These are phyloP conservation scores for Glaucomys volans DNA, from an alignment of 2,113 vertebrate genomes.

Conservation along the genomic window DNA sequence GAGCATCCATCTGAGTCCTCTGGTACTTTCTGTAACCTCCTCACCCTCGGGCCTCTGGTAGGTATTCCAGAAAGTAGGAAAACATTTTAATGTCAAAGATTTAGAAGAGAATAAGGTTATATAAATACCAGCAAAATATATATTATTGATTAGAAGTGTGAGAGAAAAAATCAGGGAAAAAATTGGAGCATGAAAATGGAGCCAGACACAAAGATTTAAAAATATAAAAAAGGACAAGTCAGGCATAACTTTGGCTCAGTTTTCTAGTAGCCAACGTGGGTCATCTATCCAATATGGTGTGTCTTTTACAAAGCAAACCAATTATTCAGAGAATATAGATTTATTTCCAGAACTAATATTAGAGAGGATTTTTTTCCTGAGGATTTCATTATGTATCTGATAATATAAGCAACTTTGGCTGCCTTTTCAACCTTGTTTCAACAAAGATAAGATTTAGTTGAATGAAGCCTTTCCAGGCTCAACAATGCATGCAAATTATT, in stretches of 20 bases:
- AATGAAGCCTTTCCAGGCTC: neutral
- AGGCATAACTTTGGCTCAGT: neutral
- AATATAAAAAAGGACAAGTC: neutral
- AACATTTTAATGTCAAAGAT: slow-evolving; percentile 34
- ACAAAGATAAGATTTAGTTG: neutral
- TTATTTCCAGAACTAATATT: neutral
- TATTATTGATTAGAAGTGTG: slow-evolving; percentile 48
- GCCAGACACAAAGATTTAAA: neutral
- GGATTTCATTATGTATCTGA: neutral
- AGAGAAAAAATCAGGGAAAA: slow-evolving; percentile 24
- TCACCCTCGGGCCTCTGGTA: neutral
- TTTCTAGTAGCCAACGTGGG: neutral
- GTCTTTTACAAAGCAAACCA: slow-evolving; percentile 3
- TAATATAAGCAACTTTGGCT: neutral
- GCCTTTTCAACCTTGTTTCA: neutral
- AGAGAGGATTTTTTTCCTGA: neutral
- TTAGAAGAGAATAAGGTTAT: neutral
- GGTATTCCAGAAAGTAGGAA: neutral
- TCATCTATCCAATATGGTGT: neutral
- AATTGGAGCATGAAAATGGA: neutral
- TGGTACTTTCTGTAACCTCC: neutral
- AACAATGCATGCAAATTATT: neutral
- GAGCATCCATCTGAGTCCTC: neutral
- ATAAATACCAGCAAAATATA: neutral
- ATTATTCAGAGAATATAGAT: neutral